Base-by-base conservation (phyloP, 2,113 vertebrate species). In the Anthoscopus minutus region DNA sequence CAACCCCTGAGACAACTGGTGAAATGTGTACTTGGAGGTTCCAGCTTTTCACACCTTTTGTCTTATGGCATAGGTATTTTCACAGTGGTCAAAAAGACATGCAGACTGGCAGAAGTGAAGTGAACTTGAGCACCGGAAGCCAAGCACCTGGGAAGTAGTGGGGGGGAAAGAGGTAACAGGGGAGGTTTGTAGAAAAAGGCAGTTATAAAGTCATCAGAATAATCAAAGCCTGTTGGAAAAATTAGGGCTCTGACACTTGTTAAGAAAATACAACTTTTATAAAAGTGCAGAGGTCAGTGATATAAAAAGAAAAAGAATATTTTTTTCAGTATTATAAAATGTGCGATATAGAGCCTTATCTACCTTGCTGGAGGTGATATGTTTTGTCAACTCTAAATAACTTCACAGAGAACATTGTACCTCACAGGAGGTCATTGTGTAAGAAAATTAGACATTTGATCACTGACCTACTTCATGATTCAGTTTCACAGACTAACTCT, bases 351-450 rank as follows among this genome's bases (percentile, higher is more conserved):
- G 38, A 33, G 12, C 25, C 8, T 81, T 64, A 61, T 53, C 24
- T n/a, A 77, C 28, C 21, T 85, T 50, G 37, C 56, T 23, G 27
- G 45, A 89, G 42, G 13, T 65, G 61, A 35, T 71, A 70, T 6
- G 27, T 27, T 18, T 81, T 86, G 33, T 92, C 89, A 96, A 45
- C 33, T 81, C 89, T 87, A 80, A 93, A 85, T 81, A 79, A 80
- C 44, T 79, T 91, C 38, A 69, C 42, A 50, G 58, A 80, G 38
- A 88, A 31, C 23, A 38, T 24, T 62, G 16, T 50, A 51, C 27
- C 28, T 87, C 40, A 69, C 45, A 58, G 65, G 53, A 91, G 45
- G 14, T 57, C 58, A 82, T 11, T 65, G 48, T 78, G 16, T 48
- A 44, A 86, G 47, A 73, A 61, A 91, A 70, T 45, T 27, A 37